These are phyloP conservation scores for Pseudolaguvia tuberculata DNA, from an alignment of 2,113 vertebrate species.

Conservation along the genomic window DNA sequence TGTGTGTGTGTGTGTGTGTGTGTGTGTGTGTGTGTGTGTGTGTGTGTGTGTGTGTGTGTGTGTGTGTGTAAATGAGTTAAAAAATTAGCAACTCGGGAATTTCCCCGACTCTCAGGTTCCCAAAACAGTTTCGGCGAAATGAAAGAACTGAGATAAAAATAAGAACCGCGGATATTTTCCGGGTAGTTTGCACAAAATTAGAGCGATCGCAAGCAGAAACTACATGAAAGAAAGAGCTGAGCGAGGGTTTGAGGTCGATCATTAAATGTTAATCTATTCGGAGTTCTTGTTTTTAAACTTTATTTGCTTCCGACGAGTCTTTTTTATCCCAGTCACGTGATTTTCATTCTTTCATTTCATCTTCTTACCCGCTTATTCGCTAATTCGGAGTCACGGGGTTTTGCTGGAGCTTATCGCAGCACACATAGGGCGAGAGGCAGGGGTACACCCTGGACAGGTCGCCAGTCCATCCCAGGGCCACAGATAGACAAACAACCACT, in stretches of 20 bases:
- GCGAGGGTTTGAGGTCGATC: constrained; percentile 1
- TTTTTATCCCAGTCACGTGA: neutral
- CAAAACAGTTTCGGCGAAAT: constrained; percentile 64
- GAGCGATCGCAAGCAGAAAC: constrained; percentile 38
- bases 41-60: neutral
- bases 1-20: too few relatives aligned
- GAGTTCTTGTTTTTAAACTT: neutral
- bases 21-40: too few relatives aligned
- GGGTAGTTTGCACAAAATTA: constrained; percentile 41
- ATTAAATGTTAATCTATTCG: neutral
- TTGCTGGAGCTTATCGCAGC: too few relatives aligned
- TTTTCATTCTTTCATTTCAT: too few relatives aligned
- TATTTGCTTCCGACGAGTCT: neutral
- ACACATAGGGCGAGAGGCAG: too few relatives aligned
- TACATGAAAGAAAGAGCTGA: constrained; percentile 18
- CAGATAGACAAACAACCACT: too few relatives aligned
- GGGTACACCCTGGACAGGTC: too few relatives aligned
- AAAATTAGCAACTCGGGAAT: constrained; percentile 60
- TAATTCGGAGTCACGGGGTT: too few relatives aligned
- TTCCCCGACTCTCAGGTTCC: constrained; percentile 68
- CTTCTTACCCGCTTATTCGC: too few relatives aligned
- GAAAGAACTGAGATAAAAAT: constrained; percentile 54
- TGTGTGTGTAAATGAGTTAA: constrained; percentile 54
- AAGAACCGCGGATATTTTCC: constrained; percentile 51
- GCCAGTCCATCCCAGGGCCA: too few relatives aligned